Base-by-base conservation (phyloP, 2,113 vertebrate genomes). In the Cyrtonyx montezumae region DNA sequence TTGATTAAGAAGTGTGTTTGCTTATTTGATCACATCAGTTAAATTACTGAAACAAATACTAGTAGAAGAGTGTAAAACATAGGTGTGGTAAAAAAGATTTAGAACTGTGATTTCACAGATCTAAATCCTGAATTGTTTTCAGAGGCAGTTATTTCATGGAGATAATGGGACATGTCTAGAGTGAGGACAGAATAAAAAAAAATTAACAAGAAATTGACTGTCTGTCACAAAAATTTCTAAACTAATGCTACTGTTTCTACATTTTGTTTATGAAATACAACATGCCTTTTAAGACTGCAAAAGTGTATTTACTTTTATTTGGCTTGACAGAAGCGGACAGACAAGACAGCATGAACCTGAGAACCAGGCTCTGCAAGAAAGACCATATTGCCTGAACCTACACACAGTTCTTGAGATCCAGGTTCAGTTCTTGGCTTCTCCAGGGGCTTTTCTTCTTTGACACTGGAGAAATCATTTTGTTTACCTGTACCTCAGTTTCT, bases 1-100 rank as follows among this genome's bases (percentile, higher is more conserved):
- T 84, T 4, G 1, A 43, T 91, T 85, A 84, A 62, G 75, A 91
- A 77, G 17, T 74, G 63, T 73, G 51, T 82, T 92, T 92, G 84
- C 46, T 88, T 93, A 79, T 91, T 89, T 77, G 84, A 79, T 91
- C 63, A 55, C 45, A 88, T 77, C 46, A 89, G 32, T 86, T 94
- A 70, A 92, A 92, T 91, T 87, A 77, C 55, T 82, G 71, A 79
- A 94, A 95, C 63, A 95, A 93, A 79, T 58, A 83, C 26, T 67
- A 79, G 63, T 70, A 32, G 42, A 88, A 77, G 25, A 70, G 15
- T 79, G 74, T 77, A 49, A 83, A 51, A 84, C 77, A 40, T 65
- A 84, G 65, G 87, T 93, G 71, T 68, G 70, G 84, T 73, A 37
- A 91, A 89, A 93, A 84, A 62, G 79, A 69, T 70, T 96, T 94